Percentiles rank a stretch among this genome's conserved stretches.
Evolutionary conservation across 2,113 vertebrate species (phyloP).

Genomic region (Aegithalos caudatus): DNA sequence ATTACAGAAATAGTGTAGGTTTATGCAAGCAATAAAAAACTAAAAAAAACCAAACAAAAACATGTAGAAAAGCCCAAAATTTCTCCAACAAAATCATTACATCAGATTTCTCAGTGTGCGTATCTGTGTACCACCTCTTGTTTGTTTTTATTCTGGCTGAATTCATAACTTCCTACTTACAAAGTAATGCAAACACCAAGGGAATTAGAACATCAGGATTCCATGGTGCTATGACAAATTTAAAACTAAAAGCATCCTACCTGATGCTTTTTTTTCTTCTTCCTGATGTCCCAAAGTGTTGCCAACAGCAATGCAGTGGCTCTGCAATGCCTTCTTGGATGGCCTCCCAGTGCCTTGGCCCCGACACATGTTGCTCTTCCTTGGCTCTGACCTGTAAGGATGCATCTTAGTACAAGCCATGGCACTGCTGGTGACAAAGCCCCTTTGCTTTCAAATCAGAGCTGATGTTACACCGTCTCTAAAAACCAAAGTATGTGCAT

Average conservation of each 20-base stretch:
- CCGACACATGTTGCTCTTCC: fast-evolving
- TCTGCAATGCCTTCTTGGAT: neutral
- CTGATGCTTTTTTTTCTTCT: neutral
- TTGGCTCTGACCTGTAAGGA: neutral
- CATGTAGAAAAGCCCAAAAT: neutral
- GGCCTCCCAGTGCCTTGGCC: neutral
- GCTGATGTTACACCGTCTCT: neutral
- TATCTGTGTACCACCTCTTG: neutral
- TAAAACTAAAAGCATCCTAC: neutral
- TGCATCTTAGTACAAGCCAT: neutral
- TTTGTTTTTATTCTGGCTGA: neutral
- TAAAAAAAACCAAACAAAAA: neutral
- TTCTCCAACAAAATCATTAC: neutral
- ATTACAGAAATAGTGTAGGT: neutral
- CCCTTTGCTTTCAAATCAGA: neutral
- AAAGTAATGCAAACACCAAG: neutral
- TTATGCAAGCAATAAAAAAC: neutral
- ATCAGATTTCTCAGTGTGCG: fast-evolving
- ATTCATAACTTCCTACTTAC: neutral
- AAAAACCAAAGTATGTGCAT: neutral
- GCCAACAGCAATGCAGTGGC: fast-evolving
- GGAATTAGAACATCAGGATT: neutral
- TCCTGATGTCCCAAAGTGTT: neutral
- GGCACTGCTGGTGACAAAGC: fast-evolving
- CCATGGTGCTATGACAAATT: neutral